Conservation (phyloP, 2,888 invertebrate species). For the Drosophila kambysellisi region DNA sequence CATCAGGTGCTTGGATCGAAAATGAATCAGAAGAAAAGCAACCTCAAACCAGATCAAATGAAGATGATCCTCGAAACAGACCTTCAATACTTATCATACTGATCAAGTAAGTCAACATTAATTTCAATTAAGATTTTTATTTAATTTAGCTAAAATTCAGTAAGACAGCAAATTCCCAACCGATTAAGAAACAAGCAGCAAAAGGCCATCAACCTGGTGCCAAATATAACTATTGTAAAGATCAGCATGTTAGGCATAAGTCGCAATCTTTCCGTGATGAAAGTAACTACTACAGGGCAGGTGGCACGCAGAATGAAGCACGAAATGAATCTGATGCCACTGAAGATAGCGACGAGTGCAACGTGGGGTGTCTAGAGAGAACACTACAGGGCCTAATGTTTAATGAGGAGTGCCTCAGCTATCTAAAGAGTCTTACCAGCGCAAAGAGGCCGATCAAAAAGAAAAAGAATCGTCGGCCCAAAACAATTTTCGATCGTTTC, state of each 20-base stretch:
- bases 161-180: not conserved
- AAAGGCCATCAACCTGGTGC: not conserved
- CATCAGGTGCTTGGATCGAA: not conserved
- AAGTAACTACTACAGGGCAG: not conserved
- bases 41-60: not conserved
- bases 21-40: not conserved
- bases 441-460: conserved; percentile 2
- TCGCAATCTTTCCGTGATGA: not conserved
- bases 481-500: conserved; percentile 51
- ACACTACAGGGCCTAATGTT: conserved; percentile 29
- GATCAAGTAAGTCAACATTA: conserved; percentile 20
- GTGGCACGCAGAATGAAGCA: not conserved
- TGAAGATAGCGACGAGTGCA: not conserved
- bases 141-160: not conserved
- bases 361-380: conserved; percentile 30
- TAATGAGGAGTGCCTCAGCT: conserved; percentile 36
- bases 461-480: conserved; percentile 7
- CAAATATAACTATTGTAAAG: not conserved
- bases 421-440: conserved; percentile 8
- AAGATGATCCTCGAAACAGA: not conserved
- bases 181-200: not conserved
- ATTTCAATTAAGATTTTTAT: not conserved
- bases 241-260: not conserved
- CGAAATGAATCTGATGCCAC: not conserved
- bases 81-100: conserved; percentile 38